Conservation (phyloP, 2,113 vertebrate species). For the Cinclus cinclus region DNA sequence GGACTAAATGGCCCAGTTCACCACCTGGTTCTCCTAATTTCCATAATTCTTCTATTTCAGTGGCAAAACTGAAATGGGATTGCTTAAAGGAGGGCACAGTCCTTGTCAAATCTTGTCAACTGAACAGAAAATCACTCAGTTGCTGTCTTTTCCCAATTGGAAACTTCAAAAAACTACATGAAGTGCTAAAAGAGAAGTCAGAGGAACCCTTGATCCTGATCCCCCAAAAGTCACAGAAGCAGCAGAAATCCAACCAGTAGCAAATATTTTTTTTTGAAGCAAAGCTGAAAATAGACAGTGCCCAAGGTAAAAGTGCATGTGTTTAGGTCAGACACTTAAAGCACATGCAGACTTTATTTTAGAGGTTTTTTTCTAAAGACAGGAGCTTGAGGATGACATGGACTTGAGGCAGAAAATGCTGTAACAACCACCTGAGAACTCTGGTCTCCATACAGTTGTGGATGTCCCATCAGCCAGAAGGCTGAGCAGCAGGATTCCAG, state of each 20-base stretch:
- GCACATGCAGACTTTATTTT: not conserved
- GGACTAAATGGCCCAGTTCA: not conserved
- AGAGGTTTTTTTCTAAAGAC: not conserved
- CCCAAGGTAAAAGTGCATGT: not conserved
- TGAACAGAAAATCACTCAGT: not conserved
- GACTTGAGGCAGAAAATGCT: not conserved
- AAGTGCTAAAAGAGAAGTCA: not conserved
- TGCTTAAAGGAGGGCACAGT: not conserved
- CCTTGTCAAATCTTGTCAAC: not conserved
- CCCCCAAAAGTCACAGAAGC: not conserved
- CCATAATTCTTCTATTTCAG: not conserved
- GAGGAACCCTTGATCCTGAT: not conserved
- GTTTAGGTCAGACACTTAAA: not conserved
- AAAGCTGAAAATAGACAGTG: not conserved
- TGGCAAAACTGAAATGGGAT: not conserved
- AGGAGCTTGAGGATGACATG: not conserved
- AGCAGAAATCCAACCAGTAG: not conserved
- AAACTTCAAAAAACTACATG: not conserved
- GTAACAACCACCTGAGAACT: not conserved
- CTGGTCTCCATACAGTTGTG: not conserved
- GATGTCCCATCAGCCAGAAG: not conserved
- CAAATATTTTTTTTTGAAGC: not conserved
- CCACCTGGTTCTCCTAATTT: not conserved
- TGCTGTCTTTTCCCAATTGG: not conserved
- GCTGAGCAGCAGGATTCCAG: not conserved